These are phyloP conservation scores for Rhynchonycteris naso DNA, from an alignment of 2,797 vertebrate species.

Conservation along the genomic window DNA sequence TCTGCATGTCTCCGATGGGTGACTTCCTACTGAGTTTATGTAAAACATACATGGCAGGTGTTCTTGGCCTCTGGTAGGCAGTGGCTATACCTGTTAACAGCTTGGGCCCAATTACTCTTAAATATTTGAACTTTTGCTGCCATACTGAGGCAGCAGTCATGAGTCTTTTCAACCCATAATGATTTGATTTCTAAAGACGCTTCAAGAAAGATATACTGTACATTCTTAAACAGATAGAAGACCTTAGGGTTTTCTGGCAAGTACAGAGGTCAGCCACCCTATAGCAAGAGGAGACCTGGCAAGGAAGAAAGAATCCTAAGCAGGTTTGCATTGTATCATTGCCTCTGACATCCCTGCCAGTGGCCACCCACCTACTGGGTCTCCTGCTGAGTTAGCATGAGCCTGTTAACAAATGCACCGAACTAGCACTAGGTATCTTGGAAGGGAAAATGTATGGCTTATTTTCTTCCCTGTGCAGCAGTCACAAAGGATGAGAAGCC, in stretches of 20 bases:
- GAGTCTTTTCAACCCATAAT: neutral
- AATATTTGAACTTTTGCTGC: neutral
- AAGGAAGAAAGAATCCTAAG: neutral
- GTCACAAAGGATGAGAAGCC: neutral
- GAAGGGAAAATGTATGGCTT: neutral
- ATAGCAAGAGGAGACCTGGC: no score
- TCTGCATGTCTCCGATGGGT: neutral
- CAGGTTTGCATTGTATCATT: neutral
- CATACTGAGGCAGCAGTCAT: neutral
- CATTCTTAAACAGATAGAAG: neutral
- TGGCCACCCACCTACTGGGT: neutral
- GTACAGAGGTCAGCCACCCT: neutral
- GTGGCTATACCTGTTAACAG: conserved; percentile 42
- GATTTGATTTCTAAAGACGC: conserved; percentile 2
- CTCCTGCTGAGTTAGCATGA: neutral
- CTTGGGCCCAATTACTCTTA: neutral
- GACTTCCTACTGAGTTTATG: conserved; percentile 20
- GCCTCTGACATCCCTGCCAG: neutral
- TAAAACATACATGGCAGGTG: neutral
- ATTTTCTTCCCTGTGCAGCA: neutral
- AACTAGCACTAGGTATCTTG: neutral
- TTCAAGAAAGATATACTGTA: neutral
- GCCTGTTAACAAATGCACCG: neutral
- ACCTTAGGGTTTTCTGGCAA: neutral
- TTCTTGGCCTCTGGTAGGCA: neutral